Percentiles rank a stretch among this genome's conserved stretches.
phyloP scores from a whole-genome alignment of 2,797 vertebrate genomes.

The Paramormyrops hopkinsi region DNA sequence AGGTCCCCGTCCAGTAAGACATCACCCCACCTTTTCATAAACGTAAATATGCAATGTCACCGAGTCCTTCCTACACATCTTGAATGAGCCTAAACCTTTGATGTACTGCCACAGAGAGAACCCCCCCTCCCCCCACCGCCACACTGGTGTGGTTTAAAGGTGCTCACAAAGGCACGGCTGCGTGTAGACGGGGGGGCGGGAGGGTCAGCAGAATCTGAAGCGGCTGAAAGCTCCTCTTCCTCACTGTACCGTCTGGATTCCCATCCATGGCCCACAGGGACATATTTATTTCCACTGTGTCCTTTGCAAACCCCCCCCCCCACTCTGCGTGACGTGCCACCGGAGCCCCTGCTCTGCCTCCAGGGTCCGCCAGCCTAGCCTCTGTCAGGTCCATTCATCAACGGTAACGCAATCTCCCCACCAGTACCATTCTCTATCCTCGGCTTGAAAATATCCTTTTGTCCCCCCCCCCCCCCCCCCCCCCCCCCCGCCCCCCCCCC shows the following conservation, averaged over 20 bases:
- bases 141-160: not conserved
- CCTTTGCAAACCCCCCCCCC: conserved; percentile 2
- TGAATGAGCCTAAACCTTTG: no score
- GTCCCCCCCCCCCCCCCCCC: conserved; percentile 47
- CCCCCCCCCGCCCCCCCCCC: conserved; percentile 43
- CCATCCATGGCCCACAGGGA: not conserved
- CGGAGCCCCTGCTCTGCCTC: conserved; percentile 43
- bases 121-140: not conserved
- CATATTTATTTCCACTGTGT: conserved; percentile 5
- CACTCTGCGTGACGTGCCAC: conserved; percentile 9
- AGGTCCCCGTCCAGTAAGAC: not conserved
- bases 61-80: not conserved
- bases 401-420: conserved; percentile 64
- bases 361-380: conserved; percentile 51
- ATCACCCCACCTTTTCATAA: not conserved
- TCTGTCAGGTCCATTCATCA: conserved; percentile 71
- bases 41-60: not conserved
- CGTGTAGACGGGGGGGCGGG: not conserved
- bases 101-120: not conserved
- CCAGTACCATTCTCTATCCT: conserved; percentile 37
- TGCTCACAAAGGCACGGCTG: not conserved
- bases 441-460: conserved; percentile 68
- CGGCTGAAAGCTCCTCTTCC: not conserved
- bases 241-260: not conserved
- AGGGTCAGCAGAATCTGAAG: not conserved